These are phyloP conservation scores for Periophthalmus magnuspinnatus DNA, from an alignment of 2,797 vertebrate genomes.

Conservation along the genomic window DNA sequence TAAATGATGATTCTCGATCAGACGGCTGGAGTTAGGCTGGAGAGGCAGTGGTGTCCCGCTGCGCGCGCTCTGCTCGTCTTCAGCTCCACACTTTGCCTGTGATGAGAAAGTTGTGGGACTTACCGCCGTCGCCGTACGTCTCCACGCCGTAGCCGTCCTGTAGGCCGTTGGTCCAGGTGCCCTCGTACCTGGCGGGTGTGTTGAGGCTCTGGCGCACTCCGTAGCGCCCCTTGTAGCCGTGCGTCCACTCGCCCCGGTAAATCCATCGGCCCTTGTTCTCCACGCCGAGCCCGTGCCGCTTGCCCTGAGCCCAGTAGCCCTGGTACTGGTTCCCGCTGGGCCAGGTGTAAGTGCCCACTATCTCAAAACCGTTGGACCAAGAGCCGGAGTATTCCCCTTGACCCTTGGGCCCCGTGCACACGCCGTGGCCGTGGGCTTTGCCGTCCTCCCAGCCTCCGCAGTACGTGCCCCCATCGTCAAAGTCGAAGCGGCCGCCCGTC, in stretches of 20 bases:
- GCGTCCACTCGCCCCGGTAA: constrained; percentile 98
- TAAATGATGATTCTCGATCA: no score
- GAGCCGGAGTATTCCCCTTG: constrained; percentile 98
- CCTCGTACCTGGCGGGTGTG: constrained; percentile 94
- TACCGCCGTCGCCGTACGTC: constrained; percentile 98
- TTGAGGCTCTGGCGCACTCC: constrained; percentile 93
- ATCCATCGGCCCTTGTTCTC: constrained; percentile 99
- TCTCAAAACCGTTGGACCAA: constrained; percentile 97
- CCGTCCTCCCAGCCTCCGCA: constrained; percentile 99
- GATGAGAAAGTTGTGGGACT: constrained; percentile 41
- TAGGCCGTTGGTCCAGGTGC: constrained; percentile 98
- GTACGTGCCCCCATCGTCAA: constrained; percentile 99
- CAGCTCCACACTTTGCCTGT: not conserved
- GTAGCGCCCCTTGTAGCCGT: constrained; percentile 98
- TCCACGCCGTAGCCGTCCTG: constrained; percentile 98
- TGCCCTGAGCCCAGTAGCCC: constrained; percentile 98
- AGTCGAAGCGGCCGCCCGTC: constrained; percentile 99
- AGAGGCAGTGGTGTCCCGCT: not conserved
- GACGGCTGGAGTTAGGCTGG: no score
- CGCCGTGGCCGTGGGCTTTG: constrained; percentile 98
- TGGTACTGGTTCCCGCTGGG: constrained; percentile 98
- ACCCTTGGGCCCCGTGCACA: constrained; percentile 98
- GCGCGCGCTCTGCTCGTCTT: not conserved
- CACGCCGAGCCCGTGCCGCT: constrained; percentile 94
- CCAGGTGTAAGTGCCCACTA: constrained; percentile 98